Evolutionary conservation across 2,797 vertebrate genomes (phyloP), one percentile per base, ranked within the genome.

Genomic region (Xiphorhynchus erythropygius): DNA sequence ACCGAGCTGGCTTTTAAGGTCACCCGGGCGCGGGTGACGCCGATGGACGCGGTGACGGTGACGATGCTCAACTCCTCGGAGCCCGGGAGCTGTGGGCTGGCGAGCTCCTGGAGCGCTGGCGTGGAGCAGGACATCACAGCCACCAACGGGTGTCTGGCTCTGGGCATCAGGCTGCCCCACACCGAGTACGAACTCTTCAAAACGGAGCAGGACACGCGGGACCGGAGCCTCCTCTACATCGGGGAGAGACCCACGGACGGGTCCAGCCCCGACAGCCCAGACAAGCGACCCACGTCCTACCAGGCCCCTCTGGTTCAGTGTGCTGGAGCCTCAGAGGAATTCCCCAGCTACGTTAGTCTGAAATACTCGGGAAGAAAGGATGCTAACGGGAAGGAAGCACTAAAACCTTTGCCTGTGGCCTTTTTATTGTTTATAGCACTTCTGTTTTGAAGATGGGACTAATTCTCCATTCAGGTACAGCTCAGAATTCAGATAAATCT

Each of bases 121-220:
- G 68, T 95, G 46, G 99, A 99, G 96, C 98, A 98, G 94, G 99
- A 99, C 30, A 94, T 99, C 87, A 99, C 98, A 0, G 91, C 97
- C 73, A 99, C 99, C 2, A 97, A 98, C 0, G 99, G 99, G 3
- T 99, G 99, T 42, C 79, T 96, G 3, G 97, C 98, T 5, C 89
- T 99, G 97, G 99, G 99, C 46, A 98, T 99, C 97, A 97, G 94
- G 76, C 98, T 99, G 92, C 99, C 99, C 2, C 99, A 99, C 84
- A 98, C 98, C 9, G 99, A 99, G 96, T 99, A 98, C 0, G 99
- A 99, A 95, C 98, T 99, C 24, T 98, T 99, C 97, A 98, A 98
- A 97, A 97, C 91, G 2, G 99, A 99, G 97, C 97, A 96, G 52
- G 98, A 99, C 95, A 76, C 96, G 33, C 97, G 91, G 13, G 98